Evolutionary conservation across 1,140 invertebrate species (phyloP).

Genomic region (Caenorhabditis briggsae): DNA sequence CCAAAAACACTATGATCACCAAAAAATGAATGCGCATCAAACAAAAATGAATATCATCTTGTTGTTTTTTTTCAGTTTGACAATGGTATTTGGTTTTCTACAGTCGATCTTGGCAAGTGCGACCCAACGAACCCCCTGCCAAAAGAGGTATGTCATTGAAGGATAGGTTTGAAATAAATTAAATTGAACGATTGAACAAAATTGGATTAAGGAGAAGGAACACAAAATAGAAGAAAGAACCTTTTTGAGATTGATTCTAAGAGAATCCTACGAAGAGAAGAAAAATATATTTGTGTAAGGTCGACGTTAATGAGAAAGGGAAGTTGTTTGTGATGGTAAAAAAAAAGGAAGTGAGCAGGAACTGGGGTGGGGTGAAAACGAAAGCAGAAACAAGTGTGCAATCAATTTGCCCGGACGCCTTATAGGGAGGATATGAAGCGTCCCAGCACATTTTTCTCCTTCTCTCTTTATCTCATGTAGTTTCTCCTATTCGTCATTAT

Average conservation of each 20-base stretch:
- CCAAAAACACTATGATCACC: not conserved
- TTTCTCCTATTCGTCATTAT: constrained; percentile 24
- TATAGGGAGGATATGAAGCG: not conserved
- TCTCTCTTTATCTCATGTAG: not conserved
- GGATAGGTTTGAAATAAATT: not conserved
- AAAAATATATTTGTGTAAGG: not conserved
- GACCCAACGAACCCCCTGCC: not conserved
- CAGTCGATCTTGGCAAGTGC: constrained; percentile 32
- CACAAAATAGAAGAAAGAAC: not conserved
- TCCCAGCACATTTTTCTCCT: not conserved
- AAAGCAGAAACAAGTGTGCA: not conserved
- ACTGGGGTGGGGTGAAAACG: not conserved
- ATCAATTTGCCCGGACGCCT: not conserved
- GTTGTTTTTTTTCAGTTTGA: constrained; percentile 44
- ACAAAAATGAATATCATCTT: not conserved
- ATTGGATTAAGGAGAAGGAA: not conserved
- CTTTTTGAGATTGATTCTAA: not conserved
- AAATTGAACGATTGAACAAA: not conserved
- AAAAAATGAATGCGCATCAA: not conserved
- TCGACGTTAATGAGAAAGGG: constrained; percentile 4
- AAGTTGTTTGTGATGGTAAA: not conserved
- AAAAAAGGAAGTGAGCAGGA: constrained; percentile 20
- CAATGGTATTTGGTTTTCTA: constrained; percentile 39
- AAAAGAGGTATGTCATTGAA: constrained; percentile 9
- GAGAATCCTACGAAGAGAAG: not conserved